These are phyloP conservation scores for Nomada goodeniana DNA, from an alignment of 2,888 invertebrate genomes.

Conservation along the genomic window DNA sequence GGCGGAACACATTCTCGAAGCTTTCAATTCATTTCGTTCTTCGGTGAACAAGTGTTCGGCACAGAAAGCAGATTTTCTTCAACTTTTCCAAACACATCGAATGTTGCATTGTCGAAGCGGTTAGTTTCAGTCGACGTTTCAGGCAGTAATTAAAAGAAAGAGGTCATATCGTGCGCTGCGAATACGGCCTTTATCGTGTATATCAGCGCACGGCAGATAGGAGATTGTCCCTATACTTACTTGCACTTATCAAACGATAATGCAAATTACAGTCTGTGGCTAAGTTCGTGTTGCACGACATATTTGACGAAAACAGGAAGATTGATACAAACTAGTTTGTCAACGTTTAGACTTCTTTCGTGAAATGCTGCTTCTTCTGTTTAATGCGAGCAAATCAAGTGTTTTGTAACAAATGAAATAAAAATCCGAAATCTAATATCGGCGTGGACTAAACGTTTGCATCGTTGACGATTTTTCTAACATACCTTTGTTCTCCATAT, in stretches of 20 bases:
- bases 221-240: background rate
- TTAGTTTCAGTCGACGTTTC: background rate
- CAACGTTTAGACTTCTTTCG: background rate
- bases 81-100: background rate
- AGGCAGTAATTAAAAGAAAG: slow-evolving; percentile 10
- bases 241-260: slow-evolving; percentile 24
- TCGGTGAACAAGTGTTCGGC: too few species aligned
- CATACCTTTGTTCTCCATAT: too few species aligned
- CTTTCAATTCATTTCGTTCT: too few species aligned
- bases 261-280: slow-evolving; percentile 10
- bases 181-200: background rate
- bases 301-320: background rate
- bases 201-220: background rate
- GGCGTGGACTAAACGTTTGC: too few species aligned
- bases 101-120: background rate
- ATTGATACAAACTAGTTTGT: slow-evolving; percentile 7
- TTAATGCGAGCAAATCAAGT: background rate
- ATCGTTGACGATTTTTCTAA: too few species aligned
- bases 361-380: background rate
- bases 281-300: slow-evolving; percentile 1
- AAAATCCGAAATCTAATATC: background rate
- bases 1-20: too few species aligned
- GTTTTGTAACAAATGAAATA: background rate
- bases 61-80: background rate
- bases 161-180: slow-evolving; percentile 4